Evolutionary conservation across 2,113 vertebrate species (phyloP), one percentile per base, ranked within the genome.

Genomic region (Apeltes quadracus): DNA sequence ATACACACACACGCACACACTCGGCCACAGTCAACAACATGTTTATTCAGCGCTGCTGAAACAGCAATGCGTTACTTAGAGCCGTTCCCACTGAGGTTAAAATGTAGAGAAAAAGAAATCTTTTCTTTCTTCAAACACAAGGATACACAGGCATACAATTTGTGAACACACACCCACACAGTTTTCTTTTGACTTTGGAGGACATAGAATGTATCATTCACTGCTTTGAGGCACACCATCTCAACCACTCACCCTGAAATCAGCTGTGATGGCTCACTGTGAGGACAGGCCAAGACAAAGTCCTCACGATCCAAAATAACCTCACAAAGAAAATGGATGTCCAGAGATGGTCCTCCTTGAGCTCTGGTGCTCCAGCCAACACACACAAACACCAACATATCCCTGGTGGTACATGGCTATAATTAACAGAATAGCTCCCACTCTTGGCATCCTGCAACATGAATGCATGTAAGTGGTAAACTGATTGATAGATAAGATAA

Each of bases 221-320:
- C 55, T 76, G 76, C 77, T 72, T 77, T 79, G 59, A 72, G 85
- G 77, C 63, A 83, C 54, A 69, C 81, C 73, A 82, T 80, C 62
- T 43, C 23, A 69, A 78, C 78, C 88, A 58, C 88, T 69, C 71
- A 65, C 58, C 81, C 83, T 88, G 74, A 84, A 88, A 87, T 87
- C 61, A 84, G 57, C 63, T n/a, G 1, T 23, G 75, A 82, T 6
- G 10, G 59, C 22, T 75, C 78, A 76, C 84, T 78, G 61, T 69
- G 71, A 83, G 55, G 71, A 64, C 57, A 2, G n/a, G 80, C 84
- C 78, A 77, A 75, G 44, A 61, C 56, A 76, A 68, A 57, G 61
- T 70, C 55, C 48, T 79, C 25, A 36, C 34, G 54, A 14, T 75
- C 67, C 0, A 82, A 80, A 80, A 85, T 59, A 75, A 29, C 39